Percentiles rank a stretch among this genome's conserved stretches.
Evolutionary conservation across 2,888 invertebrate genomes (phyloP).

Genomic region (Laothoe populi): DNA sequence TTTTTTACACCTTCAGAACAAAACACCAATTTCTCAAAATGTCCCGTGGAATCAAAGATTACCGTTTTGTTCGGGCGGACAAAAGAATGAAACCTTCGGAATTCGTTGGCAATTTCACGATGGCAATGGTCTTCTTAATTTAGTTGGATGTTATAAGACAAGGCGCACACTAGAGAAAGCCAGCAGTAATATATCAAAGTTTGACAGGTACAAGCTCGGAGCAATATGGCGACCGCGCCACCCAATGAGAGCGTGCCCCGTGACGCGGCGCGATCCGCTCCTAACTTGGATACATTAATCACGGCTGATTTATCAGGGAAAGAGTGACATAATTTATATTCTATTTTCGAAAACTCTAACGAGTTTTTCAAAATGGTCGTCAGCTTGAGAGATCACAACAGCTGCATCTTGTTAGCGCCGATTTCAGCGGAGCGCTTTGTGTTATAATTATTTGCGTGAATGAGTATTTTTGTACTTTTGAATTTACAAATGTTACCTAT

Average conservation of each 20-base stretch:
- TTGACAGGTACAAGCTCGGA: constrained; percentile 83
- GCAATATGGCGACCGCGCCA: constrained; percentile 83
- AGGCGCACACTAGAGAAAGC: constrained; percentile 78
- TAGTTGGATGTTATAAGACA: constrained; percentile 74
- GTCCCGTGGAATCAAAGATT: constrained; percentile 57
- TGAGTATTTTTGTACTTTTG: constrained; percentile 55
- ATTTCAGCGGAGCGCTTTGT: constrained; percentile 71
- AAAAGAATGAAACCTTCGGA: constrained; percentile 26
- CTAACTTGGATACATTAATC: constrained; percentile 79
- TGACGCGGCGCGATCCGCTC: constrained; percentile 75
- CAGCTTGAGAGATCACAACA: constrained; percentile 73
- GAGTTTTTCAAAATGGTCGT: constrained; percentile 81
- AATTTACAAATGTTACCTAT: constrained; percentile 52
- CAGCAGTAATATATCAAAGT: constrained; percentile 79
- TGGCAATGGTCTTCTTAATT: constrained; percentile 60
- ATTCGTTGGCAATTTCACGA: constrained; percentile 51
- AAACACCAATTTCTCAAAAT: constrained; percentile 67
- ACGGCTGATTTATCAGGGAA: constrained; percentile 80
- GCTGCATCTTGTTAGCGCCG: constrained; percentile 82
- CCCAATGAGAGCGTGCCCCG: constrained; percentile 81
- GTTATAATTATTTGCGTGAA: constrained; percentile 78
- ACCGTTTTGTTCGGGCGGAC: constrained; percentile 35
- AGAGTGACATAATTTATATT: constrained; percentile 84
- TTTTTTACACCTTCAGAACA: constrained; percentile 76
- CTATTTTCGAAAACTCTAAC: constrained; percentile 81